Evolutionary conservation across 2,113 vertebrate species (phyloP), one percentile per base, ranked within the genome.

Genomic region (Pteropus alecto): DNA sequence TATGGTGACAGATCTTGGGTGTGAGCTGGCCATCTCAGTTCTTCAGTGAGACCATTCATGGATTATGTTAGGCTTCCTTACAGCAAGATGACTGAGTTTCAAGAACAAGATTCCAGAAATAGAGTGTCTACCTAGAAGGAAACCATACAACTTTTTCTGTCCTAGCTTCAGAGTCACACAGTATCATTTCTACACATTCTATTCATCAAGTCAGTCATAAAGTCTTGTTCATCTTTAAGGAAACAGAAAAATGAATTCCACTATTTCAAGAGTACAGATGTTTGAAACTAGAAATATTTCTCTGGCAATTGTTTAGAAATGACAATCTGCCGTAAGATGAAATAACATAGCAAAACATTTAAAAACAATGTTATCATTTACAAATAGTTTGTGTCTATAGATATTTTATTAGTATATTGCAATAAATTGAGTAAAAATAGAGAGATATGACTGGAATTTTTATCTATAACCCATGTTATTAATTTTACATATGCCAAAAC

Each of bases 401-500:
- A 82, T 10, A 76, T 63, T 65, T 81, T 51, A 70, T 1, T 83
- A 22, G 14, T 77, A 61, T 43, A 21, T 63, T 90, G 5, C 4
- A 61, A 33, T 24, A 82, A 74, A 81, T 26, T 93, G 73, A 8
- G 73, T 35, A 26, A 73, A 68, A 77, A 85, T 71, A 60, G 11
- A 56, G 5, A 63, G 28, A 14, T 51, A 58, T 85, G 30, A 38
- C 28, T 93, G 7, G 5, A 81, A 54, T 76, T 81, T 90, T 81
- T 74, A 79, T 60, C 18, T 26, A 81, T 33, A 51, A 43, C 3
- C 21, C 35, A 6, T 30, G 16, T 68, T 82, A 86, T 74, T 10
- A 73, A 22, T 86, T 95, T 86, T 90, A 95, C 15, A 60, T 60
- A 33, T 51, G 33, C 6, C 35, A 70, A 74, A 77, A 74, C 8